phyloP scores from a whole-genome alignment of 2,797 vertebrate species.

The Avahi laniger region DNA sequence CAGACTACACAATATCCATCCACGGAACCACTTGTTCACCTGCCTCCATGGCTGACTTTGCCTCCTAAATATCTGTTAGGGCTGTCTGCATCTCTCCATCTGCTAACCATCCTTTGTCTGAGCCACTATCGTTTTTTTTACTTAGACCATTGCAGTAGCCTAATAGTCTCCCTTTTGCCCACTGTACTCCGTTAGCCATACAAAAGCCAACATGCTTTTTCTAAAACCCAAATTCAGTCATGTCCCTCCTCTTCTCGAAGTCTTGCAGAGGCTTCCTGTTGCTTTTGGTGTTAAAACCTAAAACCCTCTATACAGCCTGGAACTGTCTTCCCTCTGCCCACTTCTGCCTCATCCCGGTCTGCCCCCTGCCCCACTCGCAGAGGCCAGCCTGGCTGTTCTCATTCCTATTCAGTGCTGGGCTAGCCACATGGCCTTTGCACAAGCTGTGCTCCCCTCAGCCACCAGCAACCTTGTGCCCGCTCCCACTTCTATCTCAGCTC shows the following conservation, averaged over 20 bases:
- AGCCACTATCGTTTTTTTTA: background rate
- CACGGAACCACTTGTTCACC: background rate
- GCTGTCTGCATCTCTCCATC: background rate
- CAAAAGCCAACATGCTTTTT: background rate
- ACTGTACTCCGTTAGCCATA: background rate
- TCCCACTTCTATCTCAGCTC: background rate
- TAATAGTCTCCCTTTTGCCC: background rate
- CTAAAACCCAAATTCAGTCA: background rate
- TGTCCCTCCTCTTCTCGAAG: background rate
- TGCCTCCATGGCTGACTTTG: background rate
- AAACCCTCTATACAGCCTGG: background rate
- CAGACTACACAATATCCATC: background rate
- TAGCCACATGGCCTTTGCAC: background rate
- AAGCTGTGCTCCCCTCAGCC: background rate
- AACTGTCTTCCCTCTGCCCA: background rate
- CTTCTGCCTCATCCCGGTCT: background rate
- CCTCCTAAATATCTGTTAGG: background rate
- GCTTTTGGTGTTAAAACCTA: background rate
- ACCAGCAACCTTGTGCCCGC: background rate
- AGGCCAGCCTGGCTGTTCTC: background rate
- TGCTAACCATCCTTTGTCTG: background rate
- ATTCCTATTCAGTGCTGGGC: background rate
- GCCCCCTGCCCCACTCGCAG: background rate
- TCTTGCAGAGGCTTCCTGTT: background rate
- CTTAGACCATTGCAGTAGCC: background rate